A percentile compares a stretch with the other conserved stretches of the same genome.
phyloP scores from a whole-genome alignment of 2,797 vertebrate species.

The Gambelia wislizenii region DNA sequence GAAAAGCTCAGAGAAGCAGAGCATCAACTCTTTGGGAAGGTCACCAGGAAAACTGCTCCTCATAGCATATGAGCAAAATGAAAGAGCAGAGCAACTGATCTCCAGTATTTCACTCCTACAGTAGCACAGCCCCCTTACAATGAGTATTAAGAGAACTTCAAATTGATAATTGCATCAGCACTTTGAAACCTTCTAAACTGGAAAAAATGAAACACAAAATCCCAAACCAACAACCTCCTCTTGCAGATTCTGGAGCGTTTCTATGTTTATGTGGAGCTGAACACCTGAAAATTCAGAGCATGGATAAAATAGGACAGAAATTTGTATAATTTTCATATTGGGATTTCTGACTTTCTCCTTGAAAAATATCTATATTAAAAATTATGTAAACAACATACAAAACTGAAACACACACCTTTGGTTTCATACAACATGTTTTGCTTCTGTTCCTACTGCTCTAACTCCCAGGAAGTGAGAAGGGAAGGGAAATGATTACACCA shows the following conservation, averaged over 20 bases:
- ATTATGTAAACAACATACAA: slow-evolving; percentile 72
- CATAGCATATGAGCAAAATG: slow-evolving; percentile 14
- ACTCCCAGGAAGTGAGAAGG: slow-evolving; percentile 12
- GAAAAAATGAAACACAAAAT: background rate
- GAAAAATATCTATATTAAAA: slow-evolving; percentile 29
- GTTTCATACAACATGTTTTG: slow-evolving; percentile 58
- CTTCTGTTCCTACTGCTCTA: slow-evolving; percentile 38
- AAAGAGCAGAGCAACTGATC: background rate
- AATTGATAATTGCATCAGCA: background rate
- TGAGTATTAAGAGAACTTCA: background rate
- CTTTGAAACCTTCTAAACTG: slow-evolving; percentile 19
- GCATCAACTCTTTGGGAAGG: slow-evolving; percentile 24
- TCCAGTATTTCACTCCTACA: slow-evolving; percentile 24
- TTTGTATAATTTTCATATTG: slow-evolving; percentile 21
- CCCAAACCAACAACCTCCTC: too few relatives aligned
- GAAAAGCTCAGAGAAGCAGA: slow-evolving; percentile 25
- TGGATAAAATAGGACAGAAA: slow-evolving; percentile 1
- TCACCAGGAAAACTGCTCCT: slow-evolving; percentile 10
- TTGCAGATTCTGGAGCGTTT: background rate
- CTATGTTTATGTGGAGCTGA: background rate
- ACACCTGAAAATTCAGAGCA: background rate
- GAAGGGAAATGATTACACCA: slow-evolving; percentile 17
- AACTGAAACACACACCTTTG: slow-evolving; percentile 68
- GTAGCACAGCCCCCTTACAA: slow-evolving; percentile 29
- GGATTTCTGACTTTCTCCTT: slow-evolving; percentile 40